Evolutionary conservation across 2,113 vertebrate genomes (phyloP).

Genomic region (Tenrec ecaudatus): DNA sequence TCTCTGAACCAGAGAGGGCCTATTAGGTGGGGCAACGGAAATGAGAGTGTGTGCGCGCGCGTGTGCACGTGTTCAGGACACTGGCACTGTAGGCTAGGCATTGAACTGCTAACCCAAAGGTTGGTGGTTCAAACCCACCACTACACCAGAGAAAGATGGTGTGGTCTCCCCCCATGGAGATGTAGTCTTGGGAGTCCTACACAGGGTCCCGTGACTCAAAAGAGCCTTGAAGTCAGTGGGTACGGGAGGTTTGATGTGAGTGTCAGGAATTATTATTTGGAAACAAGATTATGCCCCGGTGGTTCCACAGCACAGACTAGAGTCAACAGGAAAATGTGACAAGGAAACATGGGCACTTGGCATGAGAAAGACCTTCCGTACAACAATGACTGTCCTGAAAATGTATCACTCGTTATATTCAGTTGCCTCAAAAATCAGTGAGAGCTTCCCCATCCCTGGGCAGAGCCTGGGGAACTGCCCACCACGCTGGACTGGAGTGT

Average conservation of each 20-base stretch:
- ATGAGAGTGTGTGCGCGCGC: neutral
- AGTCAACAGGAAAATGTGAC: neutral
- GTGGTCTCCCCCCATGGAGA: too few relatives aligned
- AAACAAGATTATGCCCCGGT: neutral
- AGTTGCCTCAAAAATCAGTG: neutral
- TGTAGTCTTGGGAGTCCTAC: too few relatives aligned
- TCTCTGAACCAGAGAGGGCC: neutral
- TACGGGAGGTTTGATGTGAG: neutral
- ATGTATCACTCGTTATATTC: neutral
- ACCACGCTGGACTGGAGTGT: neutral
- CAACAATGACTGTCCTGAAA: neutral
- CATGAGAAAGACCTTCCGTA: neutral
- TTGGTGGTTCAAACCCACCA: too few relatives aligned
- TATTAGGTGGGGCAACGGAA: neutral
- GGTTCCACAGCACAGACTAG: neutral
- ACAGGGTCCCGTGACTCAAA: too few relatives aligned
- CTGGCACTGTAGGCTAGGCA: too few relatives aligned
- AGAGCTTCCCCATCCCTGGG: neutral
- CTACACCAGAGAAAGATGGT: too few relatives aligned
- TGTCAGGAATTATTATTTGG: neutral
- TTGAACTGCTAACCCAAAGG: too few relatives aligned
- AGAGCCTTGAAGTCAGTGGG: too few relatives aligned
- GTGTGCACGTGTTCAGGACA: too few relatives aligned
- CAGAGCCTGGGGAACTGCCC: neutral
- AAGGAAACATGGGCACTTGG: neutral